Conservation (phyloP, 2,888 invertebrate genomes). For the Masnerella sp. region DNA sequence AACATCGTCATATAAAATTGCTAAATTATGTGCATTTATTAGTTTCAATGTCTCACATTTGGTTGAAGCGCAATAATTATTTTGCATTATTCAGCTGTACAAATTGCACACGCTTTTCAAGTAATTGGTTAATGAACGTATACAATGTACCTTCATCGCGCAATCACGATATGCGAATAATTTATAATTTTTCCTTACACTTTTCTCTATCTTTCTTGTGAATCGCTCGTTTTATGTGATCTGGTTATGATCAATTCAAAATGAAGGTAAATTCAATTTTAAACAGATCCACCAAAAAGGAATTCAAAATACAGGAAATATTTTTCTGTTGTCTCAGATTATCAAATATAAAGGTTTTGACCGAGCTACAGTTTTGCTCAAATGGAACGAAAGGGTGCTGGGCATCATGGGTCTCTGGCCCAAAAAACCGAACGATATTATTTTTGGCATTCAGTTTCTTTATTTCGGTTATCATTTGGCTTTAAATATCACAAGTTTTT, state of each 20-base stretch:
- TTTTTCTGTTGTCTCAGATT: too few relatives aligned
- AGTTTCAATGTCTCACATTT: too few relatives aligned
- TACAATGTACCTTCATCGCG: too few relatives aligned
- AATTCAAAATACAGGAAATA: not conserved
- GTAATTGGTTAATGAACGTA: too few relatives aligned
- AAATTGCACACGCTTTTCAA: too few relatives aligned
- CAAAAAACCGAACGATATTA: not conserved
- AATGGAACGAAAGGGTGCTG: conserved; percentile 8
- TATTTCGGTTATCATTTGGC: conserved; percentile 8
- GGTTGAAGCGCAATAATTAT: too few relatives aligned
- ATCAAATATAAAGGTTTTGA: conserved; percentile 10
- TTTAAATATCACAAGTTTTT: conserved; percentile 17
- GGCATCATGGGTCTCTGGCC: conserved; percentile 18
- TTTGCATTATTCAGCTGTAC: too few relatives aligned
- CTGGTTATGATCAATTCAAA: not conserved
- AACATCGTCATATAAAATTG: too few relatives aligned
- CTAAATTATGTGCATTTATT: too few relatives aligned
- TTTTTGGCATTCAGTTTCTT: conserved; percentile 6
- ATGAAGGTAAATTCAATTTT: conserved; percentile 9
- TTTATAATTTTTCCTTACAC: conserved; percentile 19
- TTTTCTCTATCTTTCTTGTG: too few relatives aligned
- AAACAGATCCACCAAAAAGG: not conserved
- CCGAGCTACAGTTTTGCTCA: conserved; percentile 7
- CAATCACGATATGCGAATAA: conserved; percentile 20
- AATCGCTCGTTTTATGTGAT: too few relatives aligned